Base-by-base conservation (phyloP, 1,140 invertebrate genomes). In the Matsumurasca onukii region DNA sequence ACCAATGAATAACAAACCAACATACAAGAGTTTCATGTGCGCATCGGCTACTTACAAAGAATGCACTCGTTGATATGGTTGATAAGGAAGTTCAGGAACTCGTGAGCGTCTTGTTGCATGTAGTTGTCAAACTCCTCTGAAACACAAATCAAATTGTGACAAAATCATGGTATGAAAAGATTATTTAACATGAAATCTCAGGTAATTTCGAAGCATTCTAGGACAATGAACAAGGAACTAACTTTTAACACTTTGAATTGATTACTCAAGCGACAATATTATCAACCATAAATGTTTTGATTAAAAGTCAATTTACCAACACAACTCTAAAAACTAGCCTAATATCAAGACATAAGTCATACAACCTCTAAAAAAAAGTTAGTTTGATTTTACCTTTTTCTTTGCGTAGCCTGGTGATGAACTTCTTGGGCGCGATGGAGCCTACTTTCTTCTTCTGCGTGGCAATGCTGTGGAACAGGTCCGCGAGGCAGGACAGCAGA, bases 371-470 rank as follows among this genome's bases (percentile, higher is more conserved):
- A n/a, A n/a, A n/a, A n/a, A n/a, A n/a, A 39, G 17, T 39, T 39
- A 39, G 34, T 9, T 39, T 9, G 34, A 39, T 17, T n/a, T 70
- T 77, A 95, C 94, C 95, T 89, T 99, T 99, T 84, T 99, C 98
- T 86, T 99, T 99, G 75, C 97, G 88, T 75, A 99, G 80, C 75
- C 97, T 87, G 73, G 97, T 95, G 76, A 99, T 99, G 82, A 99
- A 99, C 80, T 99, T 98, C 82, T 99, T 99, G 72, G 98, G 98
- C 62, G 98, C 97, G 79, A 99, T 97, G 48, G 96, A 98, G 48
- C 98, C 98, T 70, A 98, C 97, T 88, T 98, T 98, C 80, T 98
- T 98, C 85, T 99, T 99, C 77, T 99, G 98, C 2, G 95, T 99
- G 1, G 97, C 95, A 79, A 99, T 99, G 80, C 91, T 98, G 82